Percentiles rank a stretch among this genome's conserved stretches.
These are phyloP conservation scores for Euproctis similis DNA, from an alignment of 2,888 invertebrate species.

Conservation along the genomic window DNA sequence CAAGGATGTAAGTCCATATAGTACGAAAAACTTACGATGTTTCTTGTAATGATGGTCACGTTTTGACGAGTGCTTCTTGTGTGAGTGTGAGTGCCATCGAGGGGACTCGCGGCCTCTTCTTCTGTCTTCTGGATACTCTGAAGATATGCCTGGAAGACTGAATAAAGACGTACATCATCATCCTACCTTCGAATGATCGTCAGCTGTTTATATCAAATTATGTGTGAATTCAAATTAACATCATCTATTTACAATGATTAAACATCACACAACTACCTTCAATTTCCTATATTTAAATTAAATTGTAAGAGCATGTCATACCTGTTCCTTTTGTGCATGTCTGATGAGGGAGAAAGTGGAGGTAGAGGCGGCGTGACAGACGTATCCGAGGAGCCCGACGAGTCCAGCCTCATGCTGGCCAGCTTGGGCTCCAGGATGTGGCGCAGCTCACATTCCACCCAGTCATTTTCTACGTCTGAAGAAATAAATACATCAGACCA, in stretches of 20 bases:
- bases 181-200: too few relatives aligned
- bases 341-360: conserved; percentile 80
- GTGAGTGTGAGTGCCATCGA: conserved; percentile 61
- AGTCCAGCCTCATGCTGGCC: conserved; percentile 77
- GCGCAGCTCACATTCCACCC: conserved; percentile 88
- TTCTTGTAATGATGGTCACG: conserved; percentile 77
- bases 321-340: conserved; percentile 72
- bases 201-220: too few relatives aligned
- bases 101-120: conserved; percentile 63
- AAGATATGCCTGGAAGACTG: conserved; percentile 78
- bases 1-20: too few relatives aligned
- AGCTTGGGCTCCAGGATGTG: conserved; percentile 85
- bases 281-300: too few relatives aligned
- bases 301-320: too few relatives aligned
- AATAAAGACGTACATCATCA: too few relatives aligned
- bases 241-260: too few relatives aligned
- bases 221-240: too few relatives aligned
- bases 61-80: conserved; percentile 75
- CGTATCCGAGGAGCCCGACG: conserved; percentile 79
- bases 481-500: too few relatives aligned
- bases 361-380: conserved; percentile 87
- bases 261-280: too few relatives aligned
- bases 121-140: conserved; percentile 58
- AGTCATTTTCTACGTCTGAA: conserved; percentile 81
- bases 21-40: conserved; percentile 68